Base-by-base conservation (phyloP, 2,113 vertebrate genomes). In the Misgurnus mizolepis region DNA sequence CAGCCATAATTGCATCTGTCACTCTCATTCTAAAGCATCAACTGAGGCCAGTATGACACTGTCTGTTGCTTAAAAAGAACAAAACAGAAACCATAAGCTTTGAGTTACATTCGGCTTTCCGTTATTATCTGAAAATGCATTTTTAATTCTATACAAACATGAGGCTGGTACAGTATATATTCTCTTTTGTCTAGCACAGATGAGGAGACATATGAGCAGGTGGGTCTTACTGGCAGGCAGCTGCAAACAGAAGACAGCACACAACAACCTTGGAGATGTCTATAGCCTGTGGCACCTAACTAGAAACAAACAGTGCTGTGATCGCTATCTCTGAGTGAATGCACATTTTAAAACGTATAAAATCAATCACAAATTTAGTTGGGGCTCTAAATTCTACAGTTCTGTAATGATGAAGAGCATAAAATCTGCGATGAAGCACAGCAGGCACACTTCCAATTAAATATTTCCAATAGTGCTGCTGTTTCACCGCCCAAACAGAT, bases 1-100 rank as follows among this genome's bases (percentile, higher is more conserved):
- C 61, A 75, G 78, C 60, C 83, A 68, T 86, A 86, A 86, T 84
- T 82, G 78, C 70, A 83, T 73, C 79, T 82, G 85, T 83, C 83
- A 83, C 66, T 87, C 81, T 82, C 64, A 18, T 18, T 70, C 39
- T 18, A 39, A 14, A 71, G 69, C 67, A 81, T n/a, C 83, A 85
- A 67, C 78, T 73, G 83, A 55, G 75, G 61, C 64, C 67, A 56
- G 47, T 14, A 14, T 10, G 22, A 1, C 12, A 5, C 53, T 76
- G 73, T 5, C 47, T 64, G 67, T 27, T 64, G 17, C 67, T 65
- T 53, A 62, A 18, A 83, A 70, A 50, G 45, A 74, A 34, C 60
- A 67, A 85, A 69, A 80, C 22, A 60, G 12, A 81, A 41, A 74
- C 74, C 11, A 49, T 11, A 68, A 68, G 15, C 34, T 70, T 34